These are phyloP conservation scores for Hanleya hanleyi DNA, from an alignment of 2,888 invertebrate species.

Conservation along the genomic window DNA sequence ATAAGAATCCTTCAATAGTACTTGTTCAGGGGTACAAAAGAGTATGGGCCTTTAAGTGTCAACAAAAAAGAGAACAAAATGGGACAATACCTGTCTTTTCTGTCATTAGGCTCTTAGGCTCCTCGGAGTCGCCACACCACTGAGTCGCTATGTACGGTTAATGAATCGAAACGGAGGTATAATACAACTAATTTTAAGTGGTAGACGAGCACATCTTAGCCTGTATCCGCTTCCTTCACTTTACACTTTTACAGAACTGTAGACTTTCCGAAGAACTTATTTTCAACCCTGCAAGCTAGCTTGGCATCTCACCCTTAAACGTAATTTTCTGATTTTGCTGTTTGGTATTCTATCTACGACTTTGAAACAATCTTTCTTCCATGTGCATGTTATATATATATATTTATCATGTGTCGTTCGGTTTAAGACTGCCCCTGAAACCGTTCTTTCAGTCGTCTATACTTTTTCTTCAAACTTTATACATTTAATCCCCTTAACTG, in stretches of 20 bases:
- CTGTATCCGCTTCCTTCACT: neutral
- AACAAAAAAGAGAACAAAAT: conserved; percentile 9
- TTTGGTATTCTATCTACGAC: too few species aligned
- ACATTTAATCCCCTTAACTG: too few species aligned
- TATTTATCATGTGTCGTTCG: too few species aligned
- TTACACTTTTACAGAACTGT: neutral
- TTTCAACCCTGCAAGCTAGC: neutral
- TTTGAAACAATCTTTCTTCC: neutral
- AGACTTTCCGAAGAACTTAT: neutral
- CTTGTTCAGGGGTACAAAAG: too few species aligned
- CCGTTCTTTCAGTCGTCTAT: too few species aligned
- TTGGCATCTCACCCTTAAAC: neutral
- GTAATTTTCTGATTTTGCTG: too few species aligned
- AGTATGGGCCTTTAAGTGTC: neutral
- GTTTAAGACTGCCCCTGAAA: too few species aligned
- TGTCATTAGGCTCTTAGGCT: neutral
- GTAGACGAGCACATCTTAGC: neutral
- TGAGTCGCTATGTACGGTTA: conserved; percentile 2
- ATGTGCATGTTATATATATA: too few species aligned
- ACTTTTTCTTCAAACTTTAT: too few species aligned
- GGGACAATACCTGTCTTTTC: neutral
- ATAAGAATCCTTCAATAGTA: too few species aligned
- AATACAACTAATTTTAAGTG: conserved; percentile 10
- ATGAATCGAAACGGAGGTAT: conserved; percentile 5
- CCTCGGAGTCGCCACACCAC: conserved; percentile 5